Base-by-base conservation (phyloP, 1,140 invertebrate genomes). In the Saccostrea echinata region DNA sequence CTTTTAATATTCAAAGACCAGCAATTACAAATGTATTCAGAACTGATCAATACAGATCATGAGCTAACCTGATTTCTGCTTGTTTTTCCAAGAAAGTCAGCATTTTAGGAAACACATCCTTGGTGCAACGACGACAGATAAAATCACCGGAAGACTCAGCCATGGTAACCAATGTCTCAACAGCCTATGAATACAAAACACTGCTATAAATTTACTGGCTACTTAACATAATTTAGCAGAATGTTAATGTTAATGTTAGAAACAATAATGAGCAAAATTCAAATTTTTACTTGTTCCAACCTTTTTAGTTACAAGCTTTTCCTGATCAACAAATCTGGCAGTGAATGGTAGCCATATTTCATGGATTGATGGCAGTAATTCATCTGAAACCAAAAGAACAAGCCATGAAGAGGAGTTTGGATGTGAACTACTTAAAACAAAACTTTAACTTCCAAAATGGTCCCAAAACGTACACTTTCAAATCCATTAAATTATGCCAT, bases 301-400 rank as follows among this genome's bases (percentile, higher is more conserved):
- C 91, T 92, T 93, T 21, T 92, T 92, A 24, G 90, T 91, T 24
- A 94, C 91, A 30, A 94, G 33, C 64, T 92, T 93, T 81, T 94
- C 93, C 43, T 91, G 88, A 89, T 94, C 94, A 43, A 85, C 64
- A 90, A 94, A 94, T 84, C 93, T 91, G 18, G 90, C 87, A 83
- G 89, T 85, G 84, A 93, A 93, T 52, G 93, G 89, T 21, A 88
- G 55, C 94, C 94, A 94, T 43, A 94, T 27, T 84, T 92, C 88
- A 88, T 94, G 94, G 11, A 93, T 88, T 76, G 93, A 57, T 13
- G 94, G 94, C 16, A 94, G 89, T 33, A 94, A 87, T 82, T 92
- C 91, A 89, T 93, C 93, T 94, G 89, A 89, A 89, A 53, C 33
- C 52, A 64, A 68, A 55, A 35, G 51, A 51, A 16, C 43, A 43